Conservation (phyloP, 2,113 vertebrate species). For the Cairina moschata region DNA sequence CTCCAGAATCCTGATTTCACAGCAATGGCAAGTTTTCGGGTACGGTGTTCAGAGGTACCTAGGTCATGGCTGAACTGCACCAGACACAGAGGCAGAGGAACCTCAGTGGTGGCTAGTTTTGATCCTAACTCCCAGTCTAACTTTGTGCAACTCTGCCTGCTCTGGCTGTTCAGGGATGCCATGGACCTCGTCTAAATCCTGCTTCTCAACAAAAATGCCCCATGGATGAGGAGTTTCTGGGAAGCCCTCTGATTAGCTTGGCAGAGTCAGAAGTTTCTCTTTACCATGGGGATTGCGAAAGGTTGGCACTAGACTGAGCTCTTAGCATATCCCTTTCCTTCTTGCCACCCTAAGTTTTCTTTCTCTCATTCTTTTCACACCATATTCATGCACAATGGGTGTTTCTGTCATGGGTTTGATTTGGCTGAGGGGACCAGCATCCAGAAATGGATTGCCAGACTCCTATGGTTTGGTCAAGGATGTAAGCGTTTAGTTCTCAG, state of each 20-base stretch:
- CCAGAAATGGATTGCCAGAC: neutral
- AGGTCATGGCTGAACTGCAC: neutral
- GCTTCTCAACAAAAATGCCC: neutral
- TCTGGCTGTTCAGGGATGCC: neutral
- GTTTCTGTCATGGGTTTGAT: neutral
- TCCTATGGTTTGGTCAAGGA: neutral
- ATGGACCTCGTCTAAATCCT: rapidly evolving
- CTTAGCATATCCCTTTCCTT: neutral
- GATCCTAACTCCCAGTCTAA: neutral
- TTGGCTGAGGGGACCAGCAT: neutral
- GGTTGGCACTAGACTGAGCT: neutral
- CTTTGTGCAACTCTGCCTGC: neutral
- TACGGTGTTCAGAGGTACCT: neutral
- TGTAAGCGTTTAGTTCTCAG: neutral
- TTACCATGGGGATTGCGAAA: neutral
- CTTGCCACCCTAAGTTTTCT: neutral
- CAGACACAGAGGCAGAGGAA: neutral
- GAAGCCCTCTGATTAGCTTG: neutral
- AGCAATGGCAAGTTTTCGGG: neutral
- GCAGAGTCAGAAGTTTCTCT: neutral
- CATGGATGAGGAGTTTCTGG: neutral
- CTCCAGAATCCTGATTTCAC: neutral
- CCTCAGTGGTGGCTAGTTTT: neutral
- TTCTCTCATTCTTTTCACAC: neutral
- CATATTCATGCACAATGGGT: neutral